Conservation (phyloP, 2,888 invertebrate species). For the Synergus gifuensis region DNA sequence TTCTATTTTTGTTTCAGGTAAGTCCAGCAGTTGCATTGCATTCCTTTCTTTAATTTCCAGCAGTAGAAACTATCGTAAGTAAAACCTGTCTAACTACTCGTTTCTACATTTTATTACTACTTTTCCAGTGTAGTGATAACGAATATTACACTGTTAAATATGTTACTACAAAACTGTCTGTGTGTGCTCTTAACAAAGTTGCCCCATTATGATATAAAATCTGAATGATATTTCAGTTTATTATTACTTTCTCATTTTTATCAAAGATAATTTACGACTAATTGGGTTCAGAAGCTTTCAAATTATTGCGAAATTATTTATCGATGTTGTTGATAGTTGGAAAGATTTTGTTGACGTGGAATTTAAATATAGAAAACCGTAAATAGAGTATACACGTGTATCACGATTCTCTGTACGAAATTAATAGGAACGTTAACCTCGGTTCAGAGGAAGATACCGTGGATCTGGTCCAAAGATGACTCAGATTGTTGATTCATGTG, state of each 20-base stretch:
- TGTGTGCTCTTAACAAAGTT: background rate
- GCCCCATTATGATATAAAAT: background rate
- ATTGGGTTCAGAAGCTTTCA: background rate
- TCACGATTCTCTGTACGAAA: background rate
- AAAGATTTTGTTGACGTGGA: background rate
- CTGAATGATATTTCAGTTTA: background rate
- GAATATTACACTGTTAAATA: background rate
- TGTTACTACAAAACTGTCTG: background rate
- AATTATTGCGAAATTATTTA: background rate
- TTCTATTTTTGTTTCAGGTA: background rate
- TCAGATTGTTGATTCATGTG: background rate
- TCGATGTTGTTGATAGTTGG: background rate
- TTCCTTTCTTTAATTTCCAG: background rate
- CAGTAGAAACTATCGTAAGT: background rate
- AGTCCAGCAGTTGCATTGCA: background rate
- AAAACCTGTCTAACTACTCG: conserved; percentile 9
- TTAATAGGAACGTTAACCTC: no score
- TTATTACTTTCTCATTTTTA: background rate
- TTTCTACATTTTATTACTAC: background rate
- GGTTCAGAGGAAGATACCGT: no score
- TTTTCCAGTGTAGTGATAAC: background rate
- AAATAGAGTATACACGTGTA: background rate
- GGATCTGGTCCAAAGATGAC: background rate
- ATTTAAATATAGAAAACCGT: background rate
- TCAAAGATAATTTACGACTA: background rate